A percentile compares a stretch with the other conserved stretches of the same genome.
These are phyloP conservation scores for Psephotus haematonotus DNA, from an alignment of 2,113 vertebrate genomes.

Conservation along the genomic window DNA sequence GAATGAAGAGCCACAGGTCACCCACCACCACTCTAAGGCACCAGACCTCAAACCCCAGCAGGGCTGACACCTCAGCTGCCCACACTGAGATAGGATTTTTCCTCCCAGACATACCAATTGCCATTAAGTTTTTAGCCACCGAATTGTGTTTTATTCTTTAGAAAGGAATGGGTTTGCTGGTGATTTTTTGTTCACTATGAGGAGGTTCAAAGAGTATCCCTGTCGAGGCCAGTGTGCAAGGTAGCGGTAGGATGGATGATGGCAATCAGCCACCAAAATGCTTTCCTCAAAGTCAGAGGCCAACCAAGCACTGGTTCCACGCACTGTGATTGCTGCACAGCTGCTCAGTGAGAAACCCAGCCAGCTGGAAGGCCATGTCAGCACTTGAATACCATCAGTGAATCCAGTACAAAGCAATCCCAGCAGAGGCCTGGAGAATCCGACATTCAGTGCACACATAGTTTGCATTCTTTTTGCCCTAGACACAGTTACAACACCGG, in stretches of 20 bases:
- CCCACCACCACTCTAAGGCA: not conserved
- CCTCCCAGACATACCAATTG: not conserved
- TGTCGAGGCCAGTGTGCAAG: not conserved
- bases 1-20: not conserved
- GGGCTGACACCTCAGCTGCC: not conserved
- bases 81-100: not conserved
- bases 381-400: not conserved
- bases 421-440: not conserved
- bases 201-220: not conserved
- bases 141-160: not conserved
- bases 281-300: not conserved
- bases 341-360: not conserved
- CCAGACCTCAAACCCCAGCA: not conserved
- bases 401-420: not conserved
- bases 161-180: not conserved
- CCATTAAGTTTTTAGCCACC: not conserved
- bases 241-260: not conserved
- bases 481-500: not conserved
- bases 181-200: not conserved
- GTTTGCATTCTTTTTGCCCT: not conserved
- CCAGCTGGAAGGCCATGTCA: not conserved
- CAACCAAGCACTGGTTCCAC: not conserved
- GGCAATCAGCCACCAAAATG: not conserved
- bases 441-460: not conserved
- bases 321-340: accelerated